Evolutionary conservation across 2,113 vertebrate species (phyloP).

Genomic region (Acrocephalus arundinaceus): DNA sequence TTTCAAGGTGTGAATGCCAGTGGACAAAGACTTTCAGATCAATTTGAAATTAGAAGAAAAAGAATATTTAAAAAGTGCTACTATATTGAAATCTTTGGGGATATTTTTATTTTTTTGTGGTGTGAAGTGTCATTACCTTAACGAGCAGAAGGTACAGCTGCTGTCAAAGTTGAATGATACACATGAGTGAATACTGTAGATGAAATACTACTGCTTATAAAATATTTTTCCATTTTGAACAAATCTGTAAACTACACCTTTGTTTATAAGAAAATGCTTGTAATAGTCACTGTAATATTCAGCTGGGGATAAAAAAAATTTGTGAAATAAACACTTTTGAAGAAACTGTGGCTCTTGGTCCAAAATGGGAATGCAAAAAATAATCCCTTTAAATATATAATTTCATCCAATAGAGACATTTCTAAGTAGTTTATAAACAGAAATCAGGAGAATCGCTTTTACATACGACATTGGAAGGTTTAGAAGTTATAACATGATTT

Average conservation of each 20-base stretch:
- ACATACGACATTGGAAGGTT: neutral
- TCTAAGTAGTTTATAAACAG: neutral
- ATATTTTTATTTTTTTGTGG: neutral
- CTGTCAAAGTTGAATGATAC: neutral
- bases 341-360: conserved; percentile 4
- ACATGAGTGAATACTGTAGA: neutral
- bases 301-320: conserved; percentile 54
- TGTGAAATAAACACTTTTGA: conserved; percentile 77
- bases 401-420: neutral
- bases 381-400: neutral
- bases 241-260: conserved; percentile 69
- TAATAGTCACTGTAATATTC: conserved; percentile 66
- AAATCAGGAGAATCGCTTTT: neutral
- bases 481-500: neutral
- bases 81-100: neutral
- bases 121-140: neutral
- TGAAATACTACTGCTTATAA: conserved; percentile 43
- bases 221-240: conserved; percentile 71
- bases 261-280: conserved; percentile 68
- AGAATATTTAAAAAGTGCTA: neutral
- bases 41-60: neutral
- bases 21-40: neutral
- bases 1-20: neutral
- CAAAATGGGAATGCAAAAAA: neutral
- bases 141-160: neutral